Percentiles rank a stretch among this genome's conserved stretches.
Conservation (phyloP, 2,888 invertebrate genomes). For the Pterobdella sp. region DNA sequence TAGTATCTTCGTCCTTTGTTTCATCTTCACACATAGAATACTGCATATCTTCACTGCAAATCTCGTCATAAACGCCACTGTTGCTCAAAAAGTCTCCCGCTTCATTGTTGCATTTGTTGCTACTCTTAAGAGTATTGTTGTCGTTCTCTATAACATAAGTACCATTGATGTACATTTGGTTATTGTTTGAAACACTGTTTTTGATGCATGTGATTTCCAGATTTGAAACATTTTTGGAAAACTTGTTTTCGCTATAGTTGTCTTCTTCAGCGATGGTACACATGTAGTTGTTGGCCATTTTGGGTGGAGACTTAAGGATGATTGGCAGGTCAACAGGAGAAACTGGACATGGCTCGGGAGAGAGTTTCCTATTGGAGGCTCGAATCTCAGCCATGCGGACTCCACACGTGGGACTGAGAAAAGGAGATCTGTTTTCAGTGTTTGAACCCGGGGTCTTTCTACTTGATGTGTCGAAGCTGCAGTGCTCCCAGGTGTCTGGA, state of each 20-base stretch:
- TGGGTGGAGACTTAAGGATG: conserved; percentile 17
- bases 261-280: conserved; percentile 30
- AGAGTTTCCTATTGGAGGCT: conserved; percentile 22
- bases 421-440: conserved; percentile 19
- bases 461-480: conserved; percentile 19
- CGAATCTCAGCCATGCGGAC: conserved; percentile 32
- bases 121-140: no score
- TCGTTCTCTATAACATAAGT: no score
- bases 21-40: no score
- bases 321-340: not conserved
- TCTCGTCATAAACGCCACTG: no score
- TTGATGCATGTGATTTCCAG: not conserved
- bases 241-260: not conserved
- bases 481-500: conserved; percentile 20
- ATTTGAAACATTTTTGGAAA: not conserved
- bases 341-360: not conserved
- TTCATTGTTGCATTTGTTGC: no score
- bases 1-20: no score
- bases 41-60: no score
- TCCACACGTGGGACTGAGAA: conserved; percentile 32
- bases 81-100: no score
- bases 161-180: no score
- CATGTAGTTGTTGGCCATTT: conserved; percentile 26
- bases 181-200: no score
- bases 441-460: not conserved